Conservation (phyloP, 2,888 invertebrate species). For the Achlya flavicornis region DNA sequence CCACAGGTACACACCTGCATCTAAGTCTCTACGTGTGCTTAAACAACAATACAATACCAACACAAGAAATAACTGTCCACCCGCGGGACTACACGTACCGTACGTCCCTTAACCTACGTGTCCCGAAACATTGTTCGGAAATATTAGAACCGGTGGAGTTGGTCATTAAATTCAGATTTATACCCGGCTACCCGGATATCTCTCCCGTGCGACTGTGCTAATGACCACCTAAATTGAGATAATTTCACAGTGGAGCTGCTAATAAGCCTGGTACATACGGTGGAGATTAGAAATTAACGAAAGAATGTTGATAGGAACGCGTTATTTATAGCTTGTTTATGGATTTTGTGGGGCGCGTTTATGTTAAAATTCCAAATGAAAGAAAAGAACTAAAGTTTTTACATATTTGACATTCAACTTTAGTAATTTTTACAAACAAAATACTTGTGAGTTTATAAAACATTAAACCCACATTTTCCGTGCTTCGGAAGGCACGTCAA, state of each 20-base stretch:
- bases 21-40: slow-evolving; percentile 8
- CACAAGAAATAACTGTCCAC: slow-evolving; percentile 42
- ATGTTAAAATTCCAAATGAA: too few species aligned
- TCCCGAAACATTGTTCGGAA: slow-evolving; percentile 71
- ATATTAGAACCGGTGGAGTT: slow-evolving; percentile 66
- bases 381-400: too few species aligned
- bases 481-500: too few species aligned
- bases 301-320: background rate
- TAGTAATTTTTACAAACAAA: too few species aligned
- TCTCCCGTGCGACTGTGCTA: slow-evolving; percentile 81
- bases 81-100: slow-evolving; percentile 30
- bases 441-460: too few species aligned
- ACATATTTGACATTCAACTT: too few species aligned
- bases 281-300: slow-evolving; percentile 18
- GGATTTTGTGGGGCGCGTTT: background rate
- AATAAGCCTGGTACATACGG: slow-evolving; percentile 51
- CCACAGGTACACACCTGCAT: background rate
- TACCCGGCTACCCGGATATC: slow-evolving; percentile 76
- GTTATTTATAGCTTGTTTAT: background rate
- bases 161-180: slow-evolving; percentile 84
- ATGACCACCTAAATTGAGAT: slow-evolving; percentile 84
- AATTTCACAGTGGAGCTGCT: slow-evolving; percentile 76
- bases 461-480: too few species aligned
- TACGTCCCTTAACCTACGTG: slow-evolving; percentile 37
- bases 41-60: slow-evolving; percentile 28